A percentile compares a stretch with the other conserved stretches of the same genome.
Evolutionary conservation across 2,888 invertebrate species (phyloP).

Genomic region (Copidosoma aretas): DNA sequence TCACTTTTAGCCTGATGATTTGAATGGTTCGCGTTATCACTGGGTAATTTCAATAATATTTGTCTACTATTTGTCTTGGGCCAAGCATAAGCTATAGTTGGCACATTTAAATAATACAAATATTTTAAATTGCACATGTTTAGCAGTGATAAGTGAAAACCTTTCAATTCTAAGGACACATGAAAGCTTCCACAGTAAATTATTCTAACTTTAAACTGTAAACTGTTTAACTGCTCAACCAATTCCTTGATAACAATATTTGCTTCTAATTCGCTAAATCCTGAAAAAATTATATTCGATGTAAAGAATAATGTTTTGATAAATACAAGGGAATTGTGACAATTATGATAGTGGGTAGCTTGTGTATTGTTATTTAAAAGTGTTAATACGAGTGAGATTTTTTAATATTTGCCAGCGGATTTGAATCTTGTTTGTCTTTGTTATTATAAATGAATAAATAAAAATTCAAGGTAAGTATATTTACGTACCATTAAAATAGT

Average conservation of each 20-base stretch:
- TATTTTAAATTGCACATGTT: constrained; percentile 64
- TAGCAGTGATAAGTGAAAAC: constrained; percentile 76
- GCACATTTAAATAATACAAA: constrained; percentile 66
- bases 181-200: constrained; percentile 65
- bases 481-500: constrained; percentile 74
- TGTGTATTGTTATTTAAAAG: no score
- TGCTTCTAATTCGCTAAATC: constrained; percentile 61
- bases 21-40: background rate
- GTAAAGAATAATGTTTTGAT: no score
- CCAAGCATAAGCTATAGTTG: constrained; percentile 67
- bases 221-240: constrained; percentile 48
- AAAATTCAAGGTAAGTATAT: background rate
- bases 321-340: no score
- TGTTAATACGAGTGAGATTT: no score
- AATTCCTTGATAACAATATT: constrained; percentile 56
- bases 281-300: constrained; percentile 65
- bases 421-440: no score
- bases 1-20: constrained; percentile 8
- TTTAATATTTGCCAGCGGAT: no score
- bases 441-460: constrained; percentile 5
- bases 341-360: no score
- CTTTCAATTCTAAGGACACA: constrained; percentile 77
- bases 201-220: constrained; percentile 46
- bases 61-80: constrained; percentile 54
- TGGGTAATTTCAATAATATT: background rate